A percentile compares a stretch with the other conserved stretches of the same genome.
Evolutionary conservation across 1,140 invertebrate genomes (phyloP).

Genomic region (Trichonephila clavata): DNA sequence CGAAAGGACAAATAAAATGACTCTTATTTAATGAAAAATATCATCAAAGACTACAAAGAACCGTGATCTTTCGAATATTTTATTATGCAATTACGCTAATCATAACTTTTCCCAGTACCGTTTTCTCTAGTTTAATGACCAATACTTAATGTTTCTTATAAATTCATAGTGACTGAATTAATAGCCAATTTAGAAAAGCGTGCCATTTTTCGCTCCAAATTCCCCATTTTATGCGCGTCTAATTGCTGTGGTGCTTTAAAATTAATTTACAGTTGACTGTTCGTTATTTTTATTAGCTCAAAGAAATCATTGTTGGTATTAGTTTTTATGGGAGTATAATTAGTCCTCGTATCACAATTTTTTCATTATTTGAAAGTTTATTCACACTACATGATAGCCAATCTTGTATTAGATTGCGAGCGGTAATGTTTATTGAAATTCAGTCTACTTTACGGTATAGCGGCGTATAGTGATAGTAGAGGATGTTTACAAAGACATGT

Average conservation of each 20-base stretch:
- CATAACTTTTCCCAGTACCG: not conserved
- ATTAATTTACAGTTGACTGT: slow-evolving; percentile 46
- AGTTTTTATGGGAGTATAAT: slow-evolving; percentile 24
- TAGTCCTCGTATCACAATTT: slow-evolving; percentile 2
- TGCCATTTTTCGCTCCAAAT: slow-evolving; percentile 34
- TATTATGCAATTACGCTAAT: not conserved
- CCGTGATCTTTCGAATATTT: not conserved
- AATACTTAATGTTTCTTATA: slow-evolving; percentile 3
- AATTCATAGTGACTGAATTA: slow-evolving; percentile 19
- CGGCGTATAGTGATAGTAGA: not conserved
- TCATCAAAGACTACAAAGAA: not conserved
- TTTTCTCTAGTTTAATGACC: not conserved
- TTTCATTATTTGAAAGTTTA: slow-evolving; percentile 13
- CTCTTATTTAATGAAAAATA: not conserved
- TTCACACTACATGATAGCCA: not conserved
- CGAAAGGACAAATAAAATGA: not conserved
- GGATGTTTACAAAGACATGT: slow-evolving; percentile 15
- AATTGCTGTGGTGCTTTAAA: slow-evolving; percentile 35
- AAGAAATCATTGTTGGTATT: slow-evolving; percentile 58
- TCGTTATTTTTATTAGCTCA: slow-evolving; percentile 15
- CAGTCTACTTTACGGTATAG: not conserved
- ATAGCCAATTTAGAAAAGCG: slow-evolving; percentile 58
- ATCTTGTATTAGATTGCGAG: not conserved
- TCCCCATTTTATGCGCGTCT: slow-evolving; percentile 51
- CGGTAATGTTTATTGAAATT: slow-evolving; percentile 41